Percentiles rank a stretch among this genome's conserved stretches.
These are phyloP conservation scores for Ibycter americanus DNA, from an alignment of 2,797 vertebrate genomes.

Conservation along the genomic window DNA sequence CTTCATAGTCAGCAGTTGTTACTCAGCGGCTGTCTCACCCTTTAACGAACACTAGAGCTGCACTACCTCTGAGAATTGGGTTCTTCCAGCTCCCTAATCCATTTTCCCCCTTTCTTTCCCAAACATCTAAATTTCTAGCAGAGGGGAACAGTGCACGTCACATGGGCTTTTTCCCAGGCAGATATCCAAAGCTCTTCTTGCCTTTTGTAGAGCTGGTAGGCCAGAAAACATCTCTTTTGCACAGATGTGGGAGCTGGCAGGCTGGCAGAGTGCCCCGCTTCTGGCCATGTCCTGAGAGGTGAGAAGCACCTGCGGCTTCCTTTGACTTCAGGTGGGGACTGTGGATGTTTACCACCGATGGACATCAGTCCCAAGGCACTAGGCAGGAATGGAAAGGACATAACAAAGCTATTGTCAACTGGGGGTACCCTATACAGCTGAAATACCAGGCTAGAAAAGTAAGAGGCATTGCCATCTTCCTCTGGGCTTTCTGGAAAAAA, in stretches of 20 bases:
- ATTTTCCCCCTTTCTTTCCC: not conserved
- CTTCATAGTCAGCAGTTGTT: not conserved
- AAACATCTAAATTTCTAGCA: not conserved
- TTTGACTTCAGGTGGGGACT: constrained; percentile 19
- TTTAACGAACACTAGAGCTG: not conserved
- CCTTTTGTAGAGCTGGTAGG: not conserved
- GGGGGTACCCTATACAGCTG: not conserved
- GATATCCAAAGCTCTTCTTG: not conserved
- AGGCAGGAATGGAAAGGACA: constrained; percentile 15
- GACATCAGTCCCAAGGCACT: constrained; percentile 59
- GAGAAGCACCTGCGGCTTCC: not conserved
- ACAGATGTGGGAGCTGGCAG: not conserved
- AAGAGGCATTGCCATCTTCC: not conserved
- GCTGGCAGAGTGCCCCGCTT: not conserved
- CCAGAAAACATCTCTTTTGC: not conserved
- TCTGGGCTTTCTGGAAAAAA: not conserved
- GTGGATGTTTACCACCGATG: not conserved
- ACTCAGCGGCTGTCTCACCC: not conserved
- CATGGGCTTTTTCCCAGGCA: not conserved
- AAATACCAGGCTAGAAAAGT: not conserved
- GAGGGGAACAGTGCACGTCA: not conserved
- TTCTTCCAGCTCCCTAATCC: not conserved
- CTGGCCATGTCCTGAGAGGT: constrained; percentile 5
- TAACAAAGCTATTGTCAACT: not conserved
- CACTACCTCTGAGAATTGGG: not conserved